These are phyloP conservation scores for Acrobeloides nanus DNA, from an alignment of 2,888 invertebrate genomes.

Conservation along the genomic window DNA sequence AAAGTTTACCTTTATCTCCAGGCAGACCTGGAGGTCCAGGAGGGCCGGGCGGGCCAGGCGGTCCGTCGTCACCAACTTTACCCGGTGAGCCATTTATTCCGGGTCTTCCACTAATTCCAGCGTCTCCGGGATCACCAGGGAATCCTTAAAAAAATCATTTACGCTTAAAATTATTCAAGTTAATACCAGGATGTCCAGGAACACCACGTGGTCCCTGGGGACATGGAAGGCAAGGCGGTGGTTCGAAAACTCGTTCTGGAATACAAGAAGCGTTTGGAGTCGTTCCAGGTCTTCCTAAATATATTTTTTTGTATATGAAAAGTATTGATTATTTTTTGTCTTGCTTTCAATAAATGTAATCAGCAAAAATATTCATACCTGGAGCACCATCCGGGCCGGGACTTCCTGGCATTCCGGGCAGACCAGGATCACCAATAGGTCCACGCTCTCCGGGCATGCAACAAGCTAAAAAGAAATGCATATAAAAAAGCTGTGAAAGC, in stretches of 20 bases:
- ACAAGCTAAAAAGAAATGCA: slow-evolving; percentile 42
- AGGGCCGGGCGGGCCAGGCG: slow-evolving; percentile 20
- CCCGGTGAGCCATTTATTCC: slow-evolving; percentile 28
- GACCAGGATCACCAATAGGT: slow-evolving; percentile 35
- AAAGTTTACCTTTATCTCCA: slow-evolving; percentile 35
- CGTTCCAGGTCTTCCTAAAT: slow-evolving; percentile 46
- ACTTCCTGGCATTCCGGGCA: slow-evolving; percentile 42
- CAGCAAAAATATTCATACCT: not conserved
- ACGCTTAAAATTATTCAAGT: not conserved
- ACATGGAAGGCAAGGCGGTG: slow-evolving; percentile 53
- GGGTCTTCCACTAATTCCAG: slow-evolving; percentile 32
- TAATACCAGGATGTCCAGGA: slow-evolving; percentile 17
- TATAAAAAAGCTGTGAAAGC: not conserved
- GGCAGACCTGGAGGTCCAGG: slow-evolving; percentile 36
- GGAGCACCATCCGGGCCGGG: slow-evolving; percentile 50
- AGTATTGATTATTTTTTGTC: not conserved
- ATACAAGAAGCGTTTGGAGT: slow-evolving; percentile 54
- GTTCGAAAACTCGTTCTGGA: slow-evolving; percentile 53
- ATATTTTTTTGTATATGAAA: no score
- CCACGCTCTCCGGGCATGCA: slow-evolving; percentile 50
- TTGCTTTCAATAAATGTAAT: not conserved
- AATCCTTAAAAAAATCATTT: slow-evolving; percentile 17
- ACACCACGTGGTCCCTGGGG: slow-evolving; percentile 44
- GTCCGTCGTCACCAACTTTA: slow-evolving; percentile 24
- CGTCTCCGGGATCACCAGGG: slow-evolving; percentile 34